Evolutionary conservation across 2,888 invertebrate species (phyloP).

Genomic region (Pyralis farinalis): DNA sequence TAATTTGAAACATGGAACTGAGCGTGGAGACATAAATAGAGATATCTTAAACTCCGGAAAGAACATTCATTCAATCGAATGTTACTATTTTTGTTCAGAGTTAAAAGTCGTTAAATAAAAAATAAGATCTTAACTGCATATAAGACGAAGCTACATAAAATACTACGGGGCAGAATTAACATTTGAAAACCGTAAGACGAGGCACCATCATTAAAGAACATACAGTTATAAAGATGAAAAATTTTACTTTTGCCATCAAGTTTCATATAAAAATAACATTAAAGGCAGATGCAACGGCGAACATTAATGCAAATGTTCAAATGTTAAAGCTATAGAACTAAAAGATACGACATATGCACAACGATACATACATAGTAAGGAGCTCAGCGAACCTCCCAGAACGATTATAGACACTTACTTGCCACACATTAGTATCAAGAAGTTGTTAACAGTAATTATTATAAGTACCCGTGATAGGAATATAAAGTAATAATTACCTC

Average conservation of each 20-base stretch:
- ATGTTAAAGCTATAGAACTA: constrained; percentile 9
- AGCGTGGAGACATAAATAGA: no score
- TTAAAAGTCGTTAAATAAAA: no score
- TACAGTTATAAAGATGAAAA: not conserved
- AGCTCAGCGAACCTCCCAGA: constrained; percentile 19
- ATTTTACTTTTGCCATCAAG: not conserved
- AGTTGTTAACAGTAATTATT: constrained; percentile 30
- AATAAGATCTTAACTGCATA: no score
- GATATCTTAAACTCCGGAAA: no score
- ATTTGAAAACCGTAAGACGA: not conserved
- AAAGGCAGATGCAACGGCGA: constrained; percentile 21
- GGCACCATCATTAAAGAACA: not conserved
- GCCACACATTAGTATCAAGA: constrained; percentile 32
- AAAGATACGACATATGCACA: not conserved
- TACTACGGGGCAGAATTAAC: not conserved
- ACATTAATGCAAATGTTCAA: constrained; percentile 16
- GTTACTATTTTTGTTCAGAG: no score
- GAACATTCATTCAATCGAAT: no score
- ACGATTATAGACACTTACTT: constrained; percentile 25
- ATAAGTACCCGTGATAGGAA: constrained; percentile 32
- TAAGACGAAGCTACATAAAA: not conserved
- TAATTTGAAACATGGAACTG: no score
- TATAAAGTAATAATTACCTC: constrained; percentile 21
- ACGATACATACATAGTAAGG: constrained; percentile 3
- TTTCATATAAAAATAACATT: constrained; percentile 9